phyloP scores from a whole-genome alignment of 2,888 invertebrate genomes.

The Metellina segmentata region DNA sequence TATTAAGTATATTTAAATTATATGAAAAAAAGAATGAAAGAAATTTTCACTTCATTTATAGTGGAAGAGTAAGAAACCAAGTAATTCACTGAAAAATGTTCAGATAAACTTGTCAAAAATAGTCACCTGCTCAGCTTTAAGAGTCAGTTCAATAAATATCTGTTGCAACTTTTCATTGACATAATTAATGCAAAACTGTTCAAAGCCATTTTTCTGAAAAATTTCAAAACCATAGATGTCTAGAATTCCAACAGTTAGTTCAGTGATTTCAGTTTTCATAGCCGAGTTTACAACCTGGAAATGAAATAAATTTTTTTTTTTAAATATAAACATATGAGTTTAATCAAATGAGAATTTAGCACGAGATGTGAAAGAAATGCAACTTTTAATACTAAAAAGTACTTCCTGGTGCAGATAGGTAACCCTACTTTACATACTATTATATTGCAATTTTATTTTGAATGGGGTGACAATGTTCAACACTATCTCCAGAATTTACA shows the following conservation, averaged over 20 bases:
- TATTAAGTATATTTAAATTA: not conserved
- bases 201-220: constrained; percentile 86
- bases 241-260: constrained; percentile 85
- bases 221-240: constrained; percentile 89
- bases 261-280: constrained; percentile 83
- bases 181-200: constrained; percentile 88
- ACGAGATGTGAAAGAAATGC: too few species aligned
- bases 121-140: constrained; percentile 86
- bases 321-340: too few species aligned
- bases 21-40: not conserved
- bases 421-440: too few species aligned
- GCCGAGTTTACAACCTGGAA: constrained; percentile 85
- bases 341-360: not conserved
- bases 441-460: too few species aligned
- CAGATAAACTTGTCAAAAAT: constrained; percentile 10
- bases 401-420: too few species aligned
- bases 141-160: constrained; percentile 87
- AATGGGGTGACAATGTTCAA: too few species aligned
- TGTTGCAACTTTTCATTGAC: constrained; percentile 88
- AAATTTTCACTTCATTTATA: not conserved
- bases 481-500: too few species aligned
- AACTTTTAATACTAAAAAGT: too few species aligned
- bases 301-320: not conserved
- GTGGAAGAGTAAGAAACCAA: not conserved
- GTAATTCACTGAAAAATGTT: not conserved